Conservation (phyloP, 2,888 invertebrate genomes). For the Ectobius pallidus region DNA sequence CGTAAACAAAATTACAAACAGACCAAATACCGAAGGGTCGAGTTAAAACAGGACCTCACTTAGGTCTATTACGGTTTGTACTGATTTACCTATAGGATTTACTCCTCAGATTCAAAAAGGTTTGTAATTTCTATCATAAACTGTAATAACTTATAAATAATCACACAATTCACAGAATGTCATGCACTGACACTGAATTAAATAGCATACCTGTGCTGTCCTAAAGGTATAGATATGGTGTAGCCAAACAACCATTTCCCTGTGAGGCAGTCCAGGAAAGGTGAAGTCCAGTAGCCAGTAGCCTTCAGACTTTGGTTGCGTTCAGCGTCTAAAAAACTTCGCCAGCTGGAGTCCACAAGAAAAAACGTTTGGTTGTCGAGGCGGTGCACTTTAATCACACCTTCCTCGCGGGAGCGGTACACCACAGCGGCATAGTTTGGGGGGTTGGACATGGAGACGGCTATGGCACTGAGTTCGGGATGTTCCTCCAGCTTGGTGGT, state of each 20-base stretch:
- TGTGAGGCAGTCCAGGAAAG: constrained; percentile 54
- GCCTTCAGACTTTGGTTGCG: constrained; percentile 49
- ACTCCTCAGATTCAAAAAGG: too few relatives aligned
- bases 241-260: constrained; percentile 54
- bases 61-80: too few relatives aligned
- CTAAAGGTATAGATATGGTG: constrained; percentile 44
- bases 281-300: constrained; percentile 51
- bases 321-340: constrained; percentile 48
- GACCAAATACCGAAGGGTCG: too few relatives aligned
- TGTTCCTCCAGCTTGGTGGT: constrained; percentile 53
- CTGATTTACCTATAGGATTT: too few relatives aligned
- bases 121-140: too few relatives aligned
- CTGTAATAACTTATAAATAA: too few relatives aligned
- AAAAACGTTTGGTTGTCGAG: not conserved
- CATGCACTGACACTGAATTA: too few relatives aligned
- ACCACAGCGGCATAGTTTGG: constrained; percentile 56
- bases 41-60: too few relatives aligned
- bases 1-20: too few relatives aligned
- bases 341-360: constrained; percentile 4
- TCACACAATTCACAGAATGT: too few relatives aligned
- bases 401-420: not conserved
- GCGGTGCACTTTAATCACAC: constrained; percentile 52
- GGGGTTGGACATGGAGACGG: constrained; percentile 60
- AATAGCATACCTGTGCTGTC: not conserved
- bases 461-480: constrained; percentile 56